Percentiles rank a stretch among this genome's conserved stretches.
phyloP scores from a whole-genome alignment of 2,797 vertebrate genomes.

The Enteromius treurensis region DNA sequence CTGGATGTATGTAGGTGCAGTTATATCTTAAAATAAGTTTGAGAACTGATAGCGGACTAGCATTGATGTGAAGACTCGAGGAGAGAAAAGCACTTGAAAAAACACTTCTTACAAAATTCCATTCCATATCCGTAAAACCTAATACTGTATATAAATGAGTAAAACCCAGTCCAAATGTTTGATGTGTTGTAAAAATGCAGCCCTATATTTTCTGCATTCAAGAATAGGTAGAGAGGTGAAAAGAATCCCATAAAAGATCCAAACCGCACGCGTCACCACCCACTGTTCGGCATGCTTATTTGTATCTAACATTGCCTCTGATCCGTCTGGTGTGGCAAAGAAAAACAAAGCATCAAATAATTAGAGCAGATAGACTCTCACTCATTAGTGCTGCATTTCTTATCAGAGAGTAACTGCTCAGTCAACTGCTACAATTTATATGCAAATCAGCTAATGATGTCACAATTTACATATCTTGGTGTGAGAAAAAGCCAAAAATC shows the following conservation, averaged over 20 bases:
- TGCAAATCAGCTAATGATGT: not conserved
- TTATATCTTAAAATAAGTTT: slow-evolving; percentile 20
- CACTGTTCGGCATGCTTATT: not conserved
- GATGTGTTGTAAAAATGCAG: not conserved
- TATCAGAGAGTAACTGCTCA: not conserved
- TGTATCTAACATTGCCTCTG: slow-evolving; percentile 7
- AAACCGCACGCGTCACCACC: not conserved
- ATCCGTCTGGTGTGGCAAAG: slow-evolving; percentile 1
- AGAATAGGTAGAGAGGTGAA: not conserved
- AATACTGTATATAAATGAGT: slow-evolving; percentile 10
- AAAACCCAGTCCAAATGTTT: slow-evolving; percentile 5
- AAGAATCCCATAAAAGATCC: slow-evolving; percentile 12
- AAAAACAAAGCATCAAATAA: slow-evolving; percentile 20
- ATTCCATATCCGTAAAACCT: not conserved
- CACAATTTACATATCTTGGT: not conserved
- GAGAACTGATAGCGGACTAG: not conserved
- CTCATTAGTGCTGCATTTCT: slow-evolving; percentile 19
- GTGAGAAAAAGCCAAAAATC: not conserved
- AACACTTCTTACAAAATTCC: not conserved
- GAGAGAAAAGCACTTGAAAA: not conserved
- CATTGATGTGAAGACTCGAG: not conserved
- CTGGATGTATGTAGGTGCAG: slow-evolving; percentile 7
- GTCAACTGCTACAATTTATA: not conserved
- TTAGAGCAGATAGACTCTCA: not conserved
- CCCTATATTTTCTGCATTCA: not conserved